Percentiles rank a stretch among this genome's conserved stretches.
Evolutionary conservation across 1,140 invertebrate genomes (phyloP).

Genomic region (Hermetia illucens): DNA sequence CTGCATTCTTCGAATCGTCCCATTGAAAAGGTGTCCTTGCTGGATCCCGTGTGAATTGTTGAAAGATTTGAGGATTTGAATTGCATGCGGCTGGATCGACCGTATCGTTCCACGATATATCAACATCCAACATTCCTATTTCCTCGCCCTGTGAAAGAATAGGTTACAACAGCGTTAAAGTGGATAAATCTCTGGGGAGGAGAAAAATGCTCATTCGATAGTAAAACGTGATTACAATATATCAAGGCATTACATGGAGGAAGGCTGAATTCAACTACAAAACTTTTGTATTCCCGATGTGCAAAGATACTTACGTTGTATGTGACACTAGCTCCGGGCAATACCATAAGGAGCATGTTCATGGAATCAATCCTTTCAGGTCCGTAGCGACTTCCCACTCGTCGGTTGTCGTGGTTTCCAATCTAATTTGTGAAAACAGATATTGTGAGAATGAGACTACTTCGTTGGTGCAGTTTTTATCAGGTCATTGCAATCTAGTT

Average conservation of each 20-base stretch:
- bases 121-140: conserved; percentile 57
- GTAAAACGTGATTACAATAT: no score
- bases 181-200: no score
- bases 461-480: no score
- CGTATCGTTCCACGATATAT: conserved; percentile 37
- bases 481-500: neutral
- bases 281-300: neutral
- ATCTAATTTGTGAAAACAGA: no score
- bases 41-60: conserved; percentile 44
- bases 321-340: conserved; percentile 62
- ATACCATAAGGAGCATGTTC: conserved; percentile 47
- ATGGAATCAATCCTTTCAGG: conserved; percentile 45
- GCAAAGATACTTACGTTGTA: conserved; percentile 38
- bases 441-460: no score
- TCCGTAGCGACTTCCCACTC: conserved; percentile 44
- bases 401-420: conserved; percentile 49
- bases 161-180: no score
- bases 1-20: conserved; percentile 47
- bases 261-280: no score
- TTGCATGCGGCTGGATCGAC: conserved; percentile 44
- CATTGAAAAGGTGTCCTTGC: conserved; percentile 66
- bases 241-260: no score
- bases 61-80: conserved; percentile 34
- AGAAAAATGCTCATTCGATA: no score
- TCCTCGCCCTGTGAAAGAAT: conserved; percentile 48